Base-by-base conservation (phyloP, 2,888 invertebrate species). In the Sussaba pulchella region DNA sequence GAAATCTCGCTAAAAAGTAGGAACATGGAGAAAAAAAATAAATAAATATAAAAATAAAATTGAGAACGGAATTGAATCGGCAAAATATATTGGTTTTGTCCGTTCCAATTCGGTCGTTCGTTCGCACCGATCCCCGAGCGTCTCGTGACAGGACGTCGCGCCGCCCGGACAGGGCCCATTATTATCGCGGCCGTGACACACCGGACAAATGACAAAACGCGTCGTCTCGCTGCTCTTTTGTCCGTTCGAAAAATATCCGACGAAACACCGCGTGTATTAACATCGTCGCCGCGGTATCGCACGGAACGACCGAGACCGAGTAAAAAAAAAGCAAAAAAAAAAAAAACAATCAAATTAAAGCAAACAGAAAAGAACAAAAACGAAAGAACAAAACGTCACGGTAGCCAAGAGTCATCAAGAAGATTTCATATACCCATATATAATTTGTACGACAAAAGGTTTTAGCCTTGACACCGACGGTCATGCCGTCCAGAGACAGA, bases 401-500 rank as follows among this genome's bases (percentile, higher is more conserved):
- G 19, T 10, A 31, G 31, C 9, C 1, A 24, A 57, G 47, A 50
- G 24, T 63, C 52, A 69, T 78, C 67, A 26, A 31, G 8, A 14
- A 31, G 39, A 69, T 41, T 26, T 52, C 76, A 76, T 57, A 75
- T 71, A 76, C 76, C 71, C 76, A 69, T 72, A 31, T 31, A 2
- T 54, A 50, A 50, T n/a, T n/a, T n/a, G 26, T 57, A 76, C 50
- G 78, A 82, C 82, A 79, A 84, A 78, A 79, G 81, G 74, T 39
- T 75, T 77, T 74, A 14, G 70, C 81, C 81, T 81, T 83, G 83
- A 73, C 77, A 83, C 77, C 63, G 74, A 76, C n/a, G 72, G 75
- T 71, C 59, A 71, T 47, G 21, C 36, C 17, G 41, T 36, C 19
- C 26, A 21, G 47, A 57, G 73, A 39, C 52, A 9, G 57, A n/a